These are phyloP conservation scores for Fragum sueziense DNA, from an alignment of 2,888 invertebrate genomes.

Conservation along the genomic window DNA sequence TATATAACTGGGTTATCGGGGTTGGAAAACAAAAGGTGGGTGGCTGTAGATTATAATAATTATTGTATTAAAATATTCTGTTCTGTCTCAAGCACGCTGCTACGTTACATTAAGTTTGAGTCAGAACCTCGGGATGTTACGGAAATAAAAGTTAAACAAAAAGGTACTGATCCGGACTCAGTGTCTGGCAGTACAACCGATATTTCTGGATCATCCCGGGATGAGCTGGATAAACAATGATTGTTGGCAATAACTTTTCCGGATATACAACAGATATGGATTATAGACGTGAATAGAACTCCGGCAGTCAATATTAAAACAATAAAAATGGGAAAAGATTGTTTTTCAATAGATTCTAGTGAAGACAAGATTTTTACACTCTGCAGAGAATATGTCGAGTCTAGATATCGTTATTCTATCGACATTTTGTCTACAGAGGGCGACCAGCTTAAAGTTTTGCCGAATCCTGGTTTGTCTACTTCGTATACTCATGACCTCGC, in stretches of 20 bases:
- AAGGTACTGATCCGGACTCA: not conserved
- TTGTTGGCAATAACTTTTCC: not conserved
- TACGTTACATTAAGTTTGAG: not conserved
- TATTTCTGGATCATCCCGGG: not conserved
- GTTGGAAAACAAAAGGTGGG: too few species aligned
- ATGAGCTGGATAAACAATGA: not conserved
- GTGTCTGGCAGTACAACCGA: not conserved
- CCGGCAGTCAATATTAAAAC: not conserved
- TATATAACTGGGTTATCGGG: too few species aligned
- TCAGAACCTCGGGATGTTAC: too few species aligned
- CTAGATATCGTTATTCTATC: too few species aligned
- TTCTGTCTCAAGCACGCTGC: not conserved
- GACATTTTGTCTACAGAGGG: too few species aligned
- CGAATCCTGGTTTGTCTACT: not conserved
- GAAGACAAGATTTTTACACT: not conserved
- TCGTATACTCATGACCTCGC: not conserved
- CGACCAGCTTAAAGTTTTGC: not conserved
- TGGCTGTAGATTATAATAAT: too few species aligned
- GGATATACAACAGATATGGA: not conserved
- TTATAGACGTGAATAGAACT: not conserved
- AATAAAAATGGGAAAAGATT: not conserved
- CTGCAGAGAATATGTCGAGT: too few species aligned
- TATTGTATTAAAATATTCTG: too few species aligned
- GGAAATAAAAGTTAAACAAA: not conserved
- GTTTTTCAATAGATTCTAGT: not conserved